Percentiles rank a stretch among this genome's conserved stretches.
Conservation (phyloP, 2,113 vertebrate species). For the Microcebus tavaratra region DNA sequence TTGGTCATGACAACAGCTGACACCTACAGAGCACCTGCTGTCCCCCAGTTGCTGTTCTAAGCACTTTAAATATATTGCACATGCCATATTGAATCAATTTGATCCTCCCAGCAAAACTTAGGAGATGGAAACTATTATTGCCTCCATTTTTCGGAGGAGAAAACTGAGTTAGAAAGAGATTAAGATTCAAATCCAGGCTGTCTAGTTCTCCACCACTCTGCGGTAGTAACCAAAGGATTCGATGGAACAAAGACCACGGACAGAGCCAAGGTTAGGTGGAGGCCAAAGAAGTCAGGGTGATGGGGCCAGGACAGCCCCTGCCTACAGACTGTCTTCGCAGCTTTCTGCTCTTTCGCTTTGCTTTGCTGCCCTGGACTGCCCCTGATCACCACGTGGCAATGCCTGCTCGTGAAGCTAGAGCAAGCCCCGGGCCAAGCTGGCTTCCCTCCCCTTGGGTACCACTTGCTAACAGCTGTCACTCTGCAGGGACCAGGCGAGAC, state of each 20-base stretch:
- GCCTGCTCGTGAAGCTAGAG: not conserved
- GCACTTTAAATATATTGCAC: not conserved
- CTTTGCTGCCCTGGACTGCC: not conserved
- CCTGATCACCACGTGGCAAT: not conserved
- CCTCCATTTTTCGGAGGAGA: not conserved
- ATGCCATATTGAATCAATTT: not conserved
- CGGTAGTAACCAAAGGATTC: not conserved
- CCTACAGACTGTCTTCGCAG: not conserved
- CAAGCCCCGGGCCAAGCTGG: not conserved
- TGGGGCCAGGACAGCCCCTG: not conserved
- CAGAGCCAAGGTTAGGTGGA: not conserved
- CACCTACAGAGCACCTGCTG: not conserved
- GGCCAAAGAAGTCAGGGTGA: not conserved
- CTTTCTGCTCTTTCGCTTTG: not conserved
- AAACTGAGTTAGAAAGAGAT: conserved; percentile 1
- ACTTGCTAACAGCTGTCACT: not conserved
- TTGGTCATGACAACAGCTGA: not conserved
- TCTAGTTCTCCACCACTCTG: not conserved
- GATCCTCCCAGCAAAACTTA: not conserved
- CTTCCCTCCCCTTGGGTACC: not conserved
- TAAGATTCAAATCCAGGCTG: not conserved
- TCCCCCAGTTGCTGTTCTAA: not conserved
- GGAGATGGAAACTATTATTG: not conserved
- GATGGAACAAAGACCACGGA: not conserved
- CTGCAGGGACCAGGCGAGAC: not conserved